These are phyloP conservation scores for Myiagra hebetior DNA, from an alignment of 2,113 vertebrate genomes.

Conservation along the genomic window DNA sequence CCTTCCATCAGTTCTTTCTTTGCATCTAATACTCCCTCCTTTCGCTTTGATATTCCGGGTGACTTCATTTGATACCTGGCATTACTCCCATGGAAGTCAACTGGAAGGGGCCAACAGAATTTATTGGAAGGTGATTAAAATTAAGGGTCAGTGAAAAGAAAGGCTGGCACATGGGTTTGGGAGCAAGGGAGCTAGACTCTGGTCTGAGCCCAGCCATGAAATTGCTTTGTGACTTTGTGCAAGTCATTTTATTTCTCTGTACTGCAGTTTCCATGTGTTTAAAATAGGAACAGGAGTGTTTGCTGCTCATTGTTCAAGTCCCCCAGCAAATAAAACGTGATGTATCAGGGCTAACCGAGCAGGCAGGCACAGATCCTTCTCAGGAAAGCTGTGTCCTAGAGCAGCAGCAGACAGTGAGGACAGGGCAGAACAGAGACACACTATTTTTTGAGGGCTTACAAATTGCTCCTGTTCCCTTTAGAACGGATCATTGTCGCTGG, in stretches of 20 bases:
- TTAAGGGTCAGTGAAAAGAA: neutral
- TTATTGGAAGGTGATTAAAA: slow-evolving; percentile 12
- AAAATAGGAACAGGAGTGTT: neutral
- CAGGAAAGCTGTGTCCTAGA: neutral
- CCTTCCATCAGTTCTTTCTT: neutral
- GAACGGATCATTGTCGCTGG: neutral
- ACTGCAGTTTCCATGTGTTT: neutral
- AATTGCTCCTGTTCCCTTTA: neutral
- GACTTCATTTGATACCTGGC: neutral
- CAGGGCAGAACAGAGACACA: neutral
- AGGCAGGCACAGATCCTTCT: neutral
- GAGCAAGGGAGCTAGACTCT: neutral
- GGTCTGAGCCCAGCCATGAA: neutral
- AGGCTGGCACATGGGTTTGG: neutral
- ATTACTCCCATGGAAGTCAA: neutral
- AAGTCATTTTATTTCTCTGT: slow-evolving; percentile 7
- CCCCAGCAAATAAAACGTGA: slow-evolving; percentile 14
- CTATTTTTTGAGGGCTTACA: neutral
- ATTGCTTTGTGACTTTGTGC: slow-evolving; percentile 2
- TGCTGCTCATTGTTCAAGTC: neutral
- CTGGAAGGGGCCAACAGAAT: neutral
- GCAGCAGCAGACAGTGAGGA: neutral
- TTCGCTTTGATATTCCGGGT: neutral
- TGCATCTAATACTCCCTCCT: neutral
- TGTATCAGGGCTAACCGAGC: neutral